Conservation (phyloP, 2,797 vertebrate species). For the Diceros bicornis region DNA sequence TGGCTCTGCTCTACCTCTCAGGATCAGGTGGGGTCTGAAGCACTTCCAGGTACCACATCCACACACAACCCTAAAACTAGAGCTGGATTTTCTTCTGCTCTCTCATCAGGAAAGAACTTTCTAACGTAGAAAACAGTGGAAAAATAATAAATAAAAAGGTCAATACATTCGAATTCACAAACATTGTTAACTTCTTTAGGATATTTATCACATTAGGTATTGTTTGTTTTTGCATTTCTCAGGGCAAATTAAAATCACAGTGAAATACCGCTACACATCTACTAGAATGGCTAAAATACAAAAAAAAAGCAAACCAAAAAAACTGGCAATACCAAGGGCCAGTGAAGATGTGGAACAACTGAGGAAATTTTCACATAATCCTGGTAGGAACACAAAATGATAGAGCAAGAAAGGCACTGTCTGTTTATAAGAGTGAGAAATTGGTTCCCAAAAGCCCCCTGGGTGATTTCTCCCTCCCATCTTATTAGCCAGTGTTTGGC, state of each 20-base stretch:
- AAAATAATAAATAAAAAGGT: not conserved
- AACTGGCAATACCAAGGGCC: not conserved
- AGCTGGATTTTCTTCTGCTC: conserved; percentile 56
- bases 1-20: not conserved
- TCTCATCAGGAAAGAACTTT: conserved; percentile 37
- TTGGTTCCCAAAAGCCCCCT: not conserved
- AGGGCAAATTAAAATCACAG: conserved; percentile 38
- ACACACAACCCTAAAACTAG: not conserved
- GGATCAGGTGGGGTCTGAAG: not conserved
- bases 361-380: not conserved
- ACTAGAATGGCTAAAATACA: not conserved
- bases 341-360: not conserved
- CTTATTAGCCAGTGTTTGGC: not conserved
- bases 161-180: conserved; percentile 11
- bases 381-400: not conserved
- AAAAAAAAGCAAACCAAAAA: not conserved
- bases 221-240: conserved; percentile 49
- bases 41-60: not conserved
- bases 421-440: not conserved
- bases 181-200: conserved; percentile 6
- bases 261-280: not conserved
- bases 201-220: not conserved
- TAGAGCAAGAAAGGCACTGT: not conserved
- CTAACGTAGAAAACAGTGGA: not conserved
- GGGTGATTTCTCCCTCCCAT: not conserved